Conservation (phyloP, 2,888 invertebrate species). For the Pyralis farinalis region DNA sequence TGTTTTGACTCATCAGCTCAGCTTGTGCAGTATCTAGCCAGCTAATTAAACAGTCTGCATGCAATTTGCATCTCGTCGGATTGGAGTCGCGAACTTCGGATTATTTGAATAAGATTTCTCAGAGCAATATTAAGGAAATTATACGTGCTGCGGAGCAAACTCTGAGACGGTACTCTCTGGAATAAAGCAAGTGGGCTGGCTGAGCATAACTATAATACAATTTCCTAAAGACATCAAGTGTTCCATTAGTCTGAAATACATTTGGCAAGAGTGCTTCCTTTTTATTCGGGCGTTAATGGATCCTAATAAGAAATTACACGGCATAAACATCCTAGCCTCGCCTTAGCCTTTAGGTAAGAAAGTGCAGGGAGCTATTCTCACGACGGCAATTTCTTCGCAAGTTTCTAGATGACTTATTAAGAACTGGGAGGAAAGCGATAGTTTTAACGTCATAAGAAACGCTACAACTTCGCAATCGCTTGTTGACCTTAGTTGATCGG, state of each 20-base stretch:
- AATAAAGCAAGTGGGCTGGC: background rate
- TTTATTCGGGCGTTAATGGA: background rate
- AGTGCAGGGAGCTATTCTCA: background rate
- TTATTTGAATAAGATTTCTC: conserved; percentile 68
- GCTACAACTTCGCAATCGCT: background rate
- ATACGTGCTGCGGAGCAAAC: conserved; percentile 43
- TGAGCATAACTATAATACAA: background rate
- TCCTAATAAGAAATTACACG: background rate
- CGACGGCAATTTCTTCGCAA: background rate
- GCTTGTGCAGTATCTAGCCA: conserved; percentile 34
- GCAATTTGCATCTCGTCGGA: conserved; percentile 63
- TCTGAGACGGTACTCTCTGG: conserved; percentile 7
- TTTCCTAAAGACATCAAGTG: conserved; percentile 3
- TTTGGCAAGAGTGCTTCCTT: conserved; percentile 11
- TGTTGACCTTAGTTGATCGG: background rate
- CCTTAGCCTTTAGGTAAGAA: background rate
- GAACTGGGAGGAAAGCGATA: background rate
- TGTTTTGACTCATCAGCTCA: conserved; percentile 25
- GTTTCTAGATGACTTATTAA: background rate
- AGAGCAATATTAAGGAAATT: conserved; percentile 60
- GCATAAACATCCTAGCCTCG: background rate
- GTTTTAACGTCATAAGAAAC: background rate
- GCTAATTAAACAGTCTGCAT: conserved; percentile 63
- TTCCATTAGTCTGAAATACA: conserved; percentile 20
- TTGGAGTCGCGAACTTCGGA: conserved; percentile 62